Percentiles rank a stretch among this genome's conserved stretches.
phyloP scores from a whole-genome alignment of 2,113 vertebrate species.

The Piprites chloris region DNA sequence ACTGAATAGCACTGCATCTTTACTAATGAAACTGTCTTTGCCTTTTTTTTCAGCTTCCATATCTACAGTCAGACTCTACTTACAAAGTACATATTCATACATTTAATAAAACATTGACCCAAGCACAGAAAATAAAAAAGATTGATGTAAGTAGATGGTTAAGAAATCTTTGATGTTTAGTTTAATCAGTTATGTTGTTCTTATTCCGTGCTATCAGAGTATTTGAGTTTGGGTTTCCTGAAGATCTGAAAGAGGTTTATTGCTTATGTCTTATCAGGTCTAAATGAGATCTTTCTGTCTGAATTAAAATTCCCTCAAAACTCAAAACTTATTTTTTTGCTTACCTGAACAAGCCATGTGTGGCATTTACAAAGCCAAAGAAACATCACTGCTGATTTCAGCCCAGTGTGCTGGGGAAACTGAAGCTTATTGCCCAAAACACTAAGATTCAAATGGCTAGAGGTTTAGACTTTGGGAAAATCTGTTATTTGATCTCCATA shows the following conservation, averaged over 20 bases:
- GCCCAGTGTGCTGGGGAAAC: neutral
- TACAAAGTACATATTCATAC: conserved; percentile 93
- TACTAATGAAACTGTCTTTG: neutral
- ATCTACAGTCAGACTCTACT: conserved; percentile 83
- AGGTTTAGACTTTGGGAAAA: neutral
- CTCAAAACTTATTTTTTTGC: accelerated
- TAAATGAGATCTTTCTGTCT: neutral
- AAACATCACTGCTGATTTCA: neutral
- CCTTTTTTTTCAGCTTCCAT: conserved; percentile 78
- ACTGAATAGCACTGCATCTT: neutral
- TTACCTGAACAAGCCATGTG: neutral
- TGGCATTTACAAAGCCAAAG: neutral
- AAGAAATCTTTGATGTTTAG: neutral
- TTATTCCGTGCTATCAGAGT: neutral
- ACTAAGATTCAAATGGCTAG: neutral
- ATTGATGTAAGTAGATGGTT: conserved; percentile 87
- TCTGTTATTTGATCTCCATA: neutral
- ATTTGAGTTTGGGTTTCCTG: neutral
- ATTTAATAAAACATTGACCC: conserved; percentile 92
- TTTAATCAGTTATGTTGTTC: neutral
- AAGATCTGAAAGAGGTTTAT: neutral
- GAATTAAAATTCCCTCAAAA: neutral
- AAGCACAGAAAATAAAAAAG: conserved; percentile 85
- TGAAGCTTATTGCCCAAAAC: neutral
- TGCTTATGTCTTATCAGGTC: neutral